Evolutionary conservation across 92 coral and sea anemone genomes (phyloP).

Genomic region (Porites evermanni): DNA sequence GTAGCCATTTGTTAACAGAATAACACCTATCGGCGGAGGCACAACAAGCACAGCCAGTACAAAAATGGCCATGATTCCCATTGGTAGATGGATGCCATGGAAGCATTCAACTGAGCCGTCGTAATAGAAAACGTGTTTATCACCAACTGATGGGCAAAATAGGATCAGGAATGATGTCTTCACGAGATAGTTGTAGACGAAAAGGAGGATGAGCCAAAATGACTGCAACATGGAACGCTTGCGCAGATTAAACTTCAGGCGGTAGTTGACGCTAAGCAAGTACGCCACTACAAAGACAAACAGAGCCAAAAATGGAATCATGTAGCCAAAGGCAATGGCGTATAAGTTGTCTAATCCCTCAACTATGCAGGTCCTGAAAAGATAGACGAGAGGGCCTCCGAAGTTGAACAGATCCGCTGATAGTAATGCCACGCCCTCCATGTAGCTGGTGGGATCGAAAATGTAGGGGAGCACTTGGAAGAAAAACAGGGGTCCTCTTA

Average conservation of each 20-base stretch:
- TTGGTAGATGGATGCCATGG: conserved; percentile 70
- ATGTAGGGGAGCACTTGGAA: conserved; percentile 93
- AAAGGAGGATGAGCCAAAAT: conserved; percentile 89
- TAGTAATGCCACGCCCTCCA: conserved; percentile 62
- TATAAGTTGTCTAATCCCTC: conserved; percentile 71
- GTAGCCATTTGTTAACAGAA: conserved; percentile 74
- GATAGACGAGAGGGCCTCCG: conserved; percentile 85
- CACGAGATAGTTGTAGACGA: conserved; percentile 84
- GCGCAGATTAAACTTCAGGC: conserved; percentile 78
- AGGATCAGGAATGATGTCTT: conserved; percentile 84
- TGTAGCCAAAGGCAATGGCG: conserved; percentile 76
- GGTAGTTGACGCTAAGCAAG: conserved; percentile 68
- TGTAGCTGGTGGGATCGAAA: conserved; percentile 63
- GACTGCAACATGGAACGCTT: conserved; percentile 81
- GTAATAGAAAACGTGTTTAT: conserved; percentile 78
- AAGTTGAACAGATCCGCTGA: conserved; percentile 77
- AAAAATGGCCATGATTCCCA: conserved; percentile 70
- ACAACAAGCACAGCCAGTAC: conserved; percentile 61
- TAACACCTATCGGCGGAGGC: conserved; percentile 80
- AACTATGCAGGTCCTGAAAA: conserved; percentile 72
- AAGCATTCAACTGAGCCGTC: conserved; percentile 86
- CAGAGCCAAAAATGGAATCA: conserved; percentile 69
- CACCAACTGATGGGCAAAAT: conserved; percentile 81
- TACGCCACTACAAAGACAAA: conserved; percentile 75
- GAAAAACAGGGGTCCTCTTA: conserved; percentile 95